Conservation (phyloP, 2,888 invertebrate genomes). For the Nysson spinosus region DNA sequence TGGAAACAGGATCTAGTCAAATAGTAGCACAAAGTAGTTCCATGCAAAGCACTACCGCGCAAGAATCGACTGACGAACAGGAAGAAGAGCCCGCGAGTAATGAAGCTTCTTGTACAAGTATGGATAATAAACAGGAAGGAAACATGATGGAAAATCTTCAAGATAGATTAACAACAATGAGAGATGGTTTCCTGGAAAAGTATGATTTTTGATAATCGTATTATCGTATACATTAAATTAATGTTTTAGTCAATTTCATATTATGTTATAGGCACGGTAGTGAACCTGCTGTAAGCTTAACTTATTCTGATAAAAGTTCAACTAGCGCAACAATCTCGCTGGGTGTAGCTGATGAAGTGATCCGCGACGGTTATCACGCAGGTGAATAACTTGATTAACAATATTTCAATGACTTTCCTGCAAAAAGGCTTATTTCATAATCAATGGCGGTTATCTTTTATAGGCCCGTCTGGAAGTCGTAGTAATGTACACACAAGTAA, state of each 20-base stretch:
- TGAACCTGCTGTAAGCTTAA: constrained; percentile 82
- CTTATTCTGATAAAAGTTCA: constrained; percentile 82
- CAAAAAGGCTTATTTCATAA: background rate
- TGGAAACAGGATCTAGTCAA: constrained; percentile 72
- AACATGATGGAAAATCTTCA: constrained; percentile 76
- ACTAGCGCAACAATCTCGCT: constrained; percentile 81
- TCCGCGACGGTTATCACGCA: constrained; percentile 71
- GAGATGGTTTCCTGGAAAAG: constrained; percentile 81
- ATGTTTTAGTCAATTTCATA: background rate
- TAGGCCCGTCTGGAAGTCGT: constrained; percentile 69
- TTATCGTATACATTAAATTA: background rate
- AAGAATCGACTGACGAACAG: constrained; percentile 28
- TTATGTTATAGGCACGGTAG: constrained; percentile 76
- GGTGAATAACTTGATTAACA: constrained; percentile 56
- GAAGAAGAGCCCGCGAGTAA: constrained; percentile 47
- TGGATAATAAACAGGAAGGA: constrained; percentile 60
- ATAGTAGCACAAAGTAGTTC: constrained; percentile 62
- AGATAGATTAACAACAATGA: constrained; percentile 78
- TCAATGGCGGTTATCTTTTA: constrained; percentile 13
- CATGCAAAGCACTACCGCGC: constrained; percentile 61
- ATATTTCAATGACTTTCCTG: background rate
- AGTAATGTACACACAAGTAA: constrained; percentile 67
- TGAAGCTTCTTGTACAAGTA: constrained; percentile 49
- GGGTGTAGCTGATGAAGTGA: constrained; percentile 77
- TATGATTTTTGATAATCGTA: constrained; percentile 51